Evolutionary conservation across 2,113 vertebrate species (phyloP).

Genomic region (Phyllostomus discolor): DNA sequence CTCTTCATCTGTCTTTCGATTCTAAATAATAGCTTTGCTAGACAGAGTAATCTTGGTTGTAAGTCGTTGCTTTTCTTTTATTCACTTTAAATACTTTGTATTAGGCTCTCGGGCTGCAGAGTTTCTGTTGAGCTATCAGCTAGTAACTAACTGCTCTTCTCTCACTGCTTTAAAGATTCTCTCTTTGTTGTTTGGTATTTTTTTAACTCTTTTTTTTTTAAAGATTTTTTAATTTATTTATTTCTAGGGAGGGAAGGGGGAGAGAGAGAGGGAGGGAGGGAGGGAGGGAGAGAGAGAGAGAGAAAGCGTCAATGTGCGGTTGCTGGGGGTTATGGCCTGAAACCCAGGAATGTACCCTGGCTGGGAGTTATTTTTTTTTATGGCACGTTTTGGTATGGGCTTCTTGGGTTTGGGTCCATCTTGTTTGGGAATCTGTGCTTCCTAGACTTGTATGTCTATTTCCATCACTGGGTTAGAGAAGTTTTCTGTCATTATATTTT

Average conservation of each 20-base stretch:
- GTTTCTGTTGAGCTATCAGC: background rate
- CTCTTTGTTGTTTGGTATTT: background rate
- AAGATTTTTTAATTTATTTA: too few species aligned
- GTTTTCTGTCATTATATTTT: background rate
- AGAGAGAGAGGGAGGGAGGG: too few species aligned
- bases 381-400: background rate
- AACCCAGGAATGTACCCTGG: too few species aligned
- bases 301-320: too few species aligned
- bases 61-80: background rate
- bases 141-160: background rate
- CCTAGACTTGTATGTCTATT: background rate
- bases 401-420: background rate
- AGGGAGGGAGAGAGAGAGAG: too few species aligned
- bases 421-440: background rate
- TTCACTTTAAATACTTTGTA: background rate
- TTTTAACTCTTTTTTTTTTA: too few species aligned
- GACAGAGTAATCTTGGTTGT: background rate
- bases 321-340: too few species aligned
- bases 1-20: background rate
- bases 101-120: background rate
- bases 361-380: background rate
- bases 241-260: too few species aligned
- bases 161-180: background rate
- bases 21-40: background rate
- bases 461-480: background rate